Evolutionary conservation across 2,888 invertebrate species (phyloP).

Genomic region (Eristalis intricaria): DNA sequence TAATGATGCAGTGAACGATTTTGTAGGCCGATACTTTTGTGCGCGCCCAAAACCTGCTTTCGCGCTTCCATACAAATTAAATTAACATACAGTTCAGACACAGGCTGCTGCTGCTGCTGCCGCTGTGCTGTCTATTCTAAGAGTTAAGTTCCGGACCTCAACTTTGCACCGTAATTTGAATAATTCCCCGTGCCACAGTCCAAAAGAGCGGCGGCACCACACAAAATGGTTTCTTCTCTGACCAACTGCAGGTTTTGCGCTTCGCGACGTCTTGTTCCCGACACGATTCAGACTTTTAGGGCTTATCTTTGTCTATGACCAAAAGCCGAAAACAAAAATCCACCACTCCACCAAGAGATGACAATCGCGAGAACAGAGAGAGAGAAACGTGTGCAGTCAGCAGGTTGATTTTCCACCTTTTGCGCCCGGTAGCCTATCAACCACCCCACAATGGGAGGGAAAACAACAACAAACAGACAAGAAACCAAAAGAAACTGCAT

Average conservation of each 20-base stretch:
- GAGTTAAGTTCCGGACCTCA: conserved; percentile 49
- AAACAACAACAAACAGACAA: background rate
- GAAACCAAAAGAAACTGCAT: conserved; percentile 18
- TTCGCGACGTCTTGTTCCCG: conserved; percentile 38
- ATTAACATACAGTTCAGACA: conserved; percentile 67
- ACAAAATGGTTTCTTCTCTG: conserved; percentile 57
- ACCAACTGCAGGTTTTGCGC: conserved; percentile 25
- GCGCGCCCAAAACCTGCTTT: conserved; percentile 71
- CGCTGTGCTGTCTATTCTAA: conserved; percentile 33
- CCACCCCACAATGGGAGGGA: background rate
- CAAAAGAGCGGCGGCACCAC: background rate
- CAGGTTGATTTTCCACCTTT: conserved; percentile 62
- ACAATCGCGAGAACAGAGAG: conserved; percentile 36
- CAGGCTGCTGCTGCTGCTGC: background rate
- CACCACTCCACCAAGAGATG: conserved; percentile 44
- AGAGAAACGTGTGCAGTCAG: conserved; percentile 58
- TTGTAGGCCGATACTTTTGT: conserved; percentile 67
- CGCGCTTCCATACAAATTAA: conserved; percentile 70
- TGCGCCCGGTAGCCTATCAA: conserved; percentile 25
- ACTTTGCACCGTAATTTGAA: conserved; percentile 55
- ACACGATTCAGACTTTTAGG: conserved; percentile 28
- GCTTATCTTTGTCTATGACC: conserved; percentile 43
- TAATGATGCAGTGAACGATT: conserved; percentile 59
- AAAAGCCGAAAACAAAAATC: conserved; percentile 37
- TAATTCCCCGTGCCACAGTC: conserved; percentile 53